phyloP scores from a whole-genome alignment of 2,888 invertebrate species.

The Petrolisthes cinctipes region DNA sequence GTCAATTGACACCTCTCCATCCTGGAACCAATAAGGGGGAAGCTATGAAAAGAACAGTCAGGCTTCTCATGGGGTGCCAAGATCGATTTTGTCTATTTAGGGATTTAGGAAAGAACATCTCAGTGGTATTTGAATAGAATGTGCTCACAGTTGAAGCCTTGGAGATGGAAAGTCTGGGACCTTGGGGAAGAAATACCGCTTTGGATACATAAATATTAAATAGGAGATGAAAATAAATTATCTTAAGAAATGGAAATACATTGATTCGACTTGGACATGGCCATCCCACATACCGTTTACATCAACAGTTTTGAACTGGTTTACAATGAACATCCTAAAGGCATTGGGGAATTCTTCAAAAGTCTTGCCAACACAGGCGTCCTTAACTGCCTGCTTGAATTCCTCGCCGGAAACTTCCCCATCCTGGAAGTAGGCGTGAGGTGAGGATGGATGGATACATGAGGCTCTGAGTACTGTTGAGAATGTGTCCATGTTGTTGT shows the following conservation, averaged over 20 bases:
- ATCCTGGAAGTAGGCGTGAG: conserved; percentile 74
- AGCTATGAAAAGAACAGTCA: conserved; percentile 36
- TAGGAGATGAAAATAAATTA: conserved; percentile 2
- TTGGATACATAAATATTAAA: conserved; percentile 15
- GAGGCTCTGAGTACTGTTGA: conserved; percentile 9
- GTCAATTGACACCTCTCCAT: conserved; percentile 83
- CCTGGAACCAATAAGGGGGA: conserved; percentile 73
- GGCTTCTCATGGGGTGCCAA: conserved; percentile 5
- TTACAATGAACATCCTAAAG: conserved; percentile 87
- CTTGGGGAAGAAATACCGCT: conserved; percentile 10
- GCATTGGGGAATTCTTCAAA: conserved; percentile 87
- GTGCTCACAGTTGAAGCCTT: conserved; percentile 31
- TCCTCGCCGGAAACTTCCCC: conserved; percentile 85
- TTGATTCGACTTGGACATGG: conserved; percentile 1
- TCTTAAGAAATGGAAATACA: conserved; percentile 22
- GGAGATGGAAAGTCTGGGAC: conserved; percentile 35
- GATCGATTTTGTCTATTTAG: conserved; percentile 10
- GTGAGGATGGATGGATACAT: conserved; percentile 28
- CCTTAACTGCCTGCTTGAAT: conserved; percentile 84
- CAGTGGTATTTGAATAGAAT: neutral
- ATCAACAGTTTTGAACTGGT: conserved; percentile 85
- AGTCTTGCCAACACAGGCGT: conserved; percentile 82
- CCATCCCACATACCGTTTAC: conserved; percentile 74
- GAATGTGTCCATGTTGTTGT: conserved; percentile 14
- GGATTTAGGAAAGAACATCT: conserved; percentile 15